These are phyloP conservation scores for Drosophila anomalata DNA, from an alignment of 2,888 invertebrate genomes.

Conservation along the genomic window DNA sequence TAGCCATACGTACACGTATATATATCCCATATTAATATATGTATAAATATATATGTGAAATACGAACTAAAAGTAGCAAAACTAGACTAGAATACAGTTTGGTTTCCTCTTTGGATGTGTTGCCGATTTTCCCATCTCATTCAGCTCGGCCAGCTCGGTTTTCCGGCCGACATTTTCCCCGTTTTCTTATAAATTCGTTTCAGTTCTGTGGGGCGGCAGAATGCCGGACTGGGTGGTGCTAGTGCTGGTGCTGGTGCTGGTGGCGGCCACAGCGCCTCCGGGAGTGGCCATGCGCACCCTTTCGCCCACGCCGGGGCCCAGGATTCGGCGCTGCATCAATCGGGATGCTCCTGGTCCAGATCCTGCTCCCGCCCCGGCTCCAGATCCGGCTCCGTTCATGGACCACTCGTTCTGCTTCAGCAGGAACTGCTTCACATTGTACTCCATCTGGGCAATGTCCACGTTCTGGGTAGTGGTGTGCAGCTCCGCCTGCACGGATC, in stretches of 20 bases:
- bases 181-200: slow-evolving; percentile 83
- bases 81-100: slow-evolving; percentile 72
- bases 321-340: slow-evolving; percentile 68
- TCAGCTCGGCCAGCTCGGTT: background rate
- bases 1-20: slow-evolving; percentile 20
- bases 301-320: slow-evolving; percentile 79
- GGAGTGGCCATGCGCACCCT: slow-evolving; percentile 68
- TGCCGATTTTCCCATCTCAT: background rate
- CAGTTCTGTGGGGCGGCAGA: slow-evolving; percentile 82
- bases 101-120: slow-evolving; percentile 48
- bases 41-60: slow-evolving; percentile 10
- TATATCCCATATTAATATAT: background rate
- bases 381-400: slow-evolving; percentile 66
- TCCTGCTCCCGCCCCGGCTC: background rate
- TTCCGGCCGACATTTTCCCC: slow-evolving; percentile 12
- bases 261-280: slow-evolving; percentile 54
- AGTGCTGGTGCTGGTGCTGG: slow-evolving; percentile 7
- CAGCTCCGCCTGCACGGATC: slow-evolving; percentile 79
- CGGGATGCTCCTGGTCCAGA: slow-evolving; percentile 20
- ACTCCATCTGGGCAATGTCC: slow-evolving; percentile 90
- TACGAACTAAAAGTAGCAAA: slow-evolving; percentile 36
- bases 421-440: slow-evolving; percentile 90
- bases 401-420: slow-evolving; percentile 86
- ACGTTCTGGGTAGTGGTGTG: slow-evolving; percentile 84
- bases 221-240: slow-evolving; percentile 51